These are phyloP conservation scores for Rhizoglyphus robini DNA, from an alignment of 1,140 invertebrate species.

Conservation along the genomic window DNA sequence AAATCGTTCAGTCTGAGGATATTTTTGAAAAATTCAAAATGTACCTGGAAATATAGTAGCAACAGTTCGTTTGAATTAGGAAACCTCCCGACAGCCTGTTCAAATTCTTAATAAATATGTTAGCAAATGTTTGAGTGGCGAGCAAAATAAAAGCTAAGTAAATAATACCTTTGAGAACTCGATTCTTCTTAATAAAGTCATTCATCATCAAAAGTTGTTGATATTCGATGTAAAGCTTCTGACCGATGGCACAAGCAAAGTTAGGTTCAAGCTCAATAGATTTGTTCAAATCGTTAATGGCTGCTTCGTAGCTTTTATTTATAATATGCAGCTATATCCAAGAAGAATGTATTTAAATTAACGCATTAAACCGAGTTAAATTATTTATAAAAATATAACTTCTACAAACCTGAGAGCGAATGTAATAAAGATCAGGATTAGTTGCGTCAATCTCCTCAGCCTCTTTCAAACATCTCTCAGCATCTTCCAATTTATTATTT, in stretches of 20 bases:
- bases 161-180: not conserved
- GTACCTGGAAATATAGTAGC: slow-evolving; percentile 42
- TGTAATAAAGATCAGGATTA: slow-evolving; percentile 71
- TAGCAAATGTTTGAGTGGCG: not conserved
- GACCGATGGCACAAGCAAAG: slow-evolving; percentile 66
- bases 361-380: no score
- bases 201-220: slow-evolving; percentile 16
- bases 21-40: slow-evolving; percentile 23
- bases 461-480: slow-evolving; percentile 50
- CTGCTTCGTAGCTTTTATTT: slow-evolving; percentile 59
- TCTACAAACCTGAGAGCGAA: slow-evolving; percentile 55
- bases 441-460: slow-evolving; percentile 59
- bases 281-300: slow-evolving; percentile 63
- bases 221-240: slow-evolving; percentile 73
- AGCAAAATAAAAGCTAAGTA: not conserved
- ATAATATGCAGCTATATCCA: slow-evolving; percentile 57
- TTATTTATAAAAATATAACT: slow-evolving; percentile 11
- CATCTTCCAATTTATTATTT: slow-evolving; percentile 50
- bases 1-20: slow-evolving; percentile 16
- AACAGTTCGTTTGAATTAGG: slow-evolving; percentile 69
- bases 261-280: slow-evolving; percentile 63
- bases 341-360: no score
- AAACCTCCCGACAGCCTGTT: slow-evolving; percentile 58
- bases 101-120: slow-evolving; percentile 43
- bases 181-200: not conserved